A percentile compares a stretch with the other conserved stretches of the same genome.
Conservation (phyloP, 1,140 invertebrate genomes). For the Nylanderia fulva region DNA sequence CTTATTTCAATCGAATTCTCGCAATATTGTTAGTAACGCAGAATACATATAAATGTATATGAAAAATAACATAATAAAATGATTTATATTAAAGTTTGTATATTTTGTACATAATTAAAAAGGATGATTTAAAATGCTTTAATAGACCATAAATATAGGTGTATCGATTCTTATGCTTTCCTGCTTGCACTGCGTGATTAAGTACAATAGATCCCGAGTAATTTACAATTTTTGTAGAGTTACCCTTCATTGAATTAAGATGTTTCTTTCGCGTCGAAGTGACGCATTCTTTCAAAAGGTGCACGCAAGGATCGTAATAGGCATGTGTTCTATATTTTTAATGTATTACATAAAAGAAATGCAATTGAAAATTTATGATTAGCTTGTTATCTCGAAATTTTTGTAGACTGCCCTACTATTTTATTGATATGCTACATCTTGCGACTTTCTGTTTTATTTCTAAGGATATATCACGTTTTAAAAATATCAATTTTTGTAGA, state of each 20-base stretch:
- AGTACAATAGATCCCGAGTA: conserved; percentile 15
- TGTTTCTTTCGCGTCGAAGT: conserved; percentile 8
- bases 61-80: not conserved
- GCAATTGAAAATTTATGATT: not conserved
- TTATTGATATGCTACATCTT: not conserved
- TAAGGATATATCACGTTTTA: not conserved
- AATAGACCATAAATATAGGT: not conserved
- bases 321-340: not conserved
- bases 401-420: not conserved
- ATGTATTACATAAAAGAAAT: not conserved
- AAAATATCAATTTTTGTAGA: too few relatives aligned
- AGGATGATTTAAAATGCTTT: not conserved
- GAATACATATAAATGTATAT: not conserved
- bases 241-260: not conserved
- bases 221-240: conserved; percentile 20
- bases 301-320: not conserved
- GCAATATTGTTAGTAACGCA: too few relatives aligned
- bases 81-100: not conserved
- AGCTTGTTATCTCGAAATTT: not conserved
- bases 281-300: not conserved
- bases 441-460: not conserved
- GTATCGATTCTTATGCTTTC: conserved; percentile 17
- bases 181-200: conserved; percentile 2
- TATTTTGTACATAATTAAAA: not conserved
- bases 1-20: too few relatives aligned